A percentile compares a stretch with the other conserved stretches of the same genome.
These are phyloP conservation scores for Thamnaconus septentrionalis DNA, from an alignment of 2,113 vertebrate species.

Conservation along the genomic window DNA sequence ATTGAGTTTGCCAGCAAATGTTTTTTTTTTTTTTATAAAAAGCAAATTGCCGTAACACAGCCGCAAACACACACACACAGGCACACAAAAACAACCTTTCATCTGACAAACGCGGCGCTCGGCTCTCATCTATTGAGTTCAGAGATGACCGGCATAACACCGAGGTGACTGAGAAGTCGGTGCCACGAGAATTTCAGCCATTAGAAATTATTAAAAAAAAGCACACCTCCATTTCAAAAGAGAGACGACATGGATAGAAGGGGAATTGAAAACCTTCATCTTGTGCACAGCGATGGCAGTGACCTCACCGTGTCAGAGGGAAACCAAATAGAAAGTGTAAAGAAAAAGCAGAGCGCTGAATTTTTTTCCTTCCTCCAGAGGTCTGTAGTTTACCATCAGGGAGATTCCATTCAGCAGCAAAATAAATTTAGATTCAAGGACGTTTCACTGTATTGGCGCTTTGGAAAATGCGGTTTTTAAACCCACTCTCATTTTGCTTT, in stretches of 20 bases:
- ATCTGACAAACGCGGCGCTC: constrained; percentile 23
- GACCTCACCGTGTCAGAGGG: constrained; percentile 31
- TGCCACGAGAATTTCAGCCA: constrained; percentile 18
- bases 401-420: constrained; percentile 23
- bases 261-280: constrained; percentile 55
- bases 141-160: constrained; percentile 25
- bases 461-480: constrained; percentile 1
- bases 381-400: constrained; percentile 12
- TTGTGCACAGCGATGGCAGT: constrained; percentile 23
- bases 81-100: constrained; percentile 21
- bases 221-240: neutral
- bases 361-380: constrained; percentile 18
- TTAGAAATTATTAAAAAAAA: constrained; percentile 19
- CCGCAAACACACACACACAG: too few species aligned
- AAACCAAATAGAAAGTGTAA: constrained; percentile 23
- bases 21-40: too few species aligned
- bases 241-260: constrained; percentile 41
- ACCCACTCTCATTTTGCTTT: neutral
- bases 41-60: too few species aligned
- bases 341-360: constrained; percentile 18
- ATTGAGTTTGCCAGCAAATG: too few species aligned
- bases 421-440: constrained; percentile 37
- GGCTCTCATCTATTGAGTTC: constrained; percentile 43
- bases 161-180: constrained; percentile 33
- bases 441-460: neutral